Percentiles rank a stretch among this genome's conserved stretches.
Evolutionary conservation across 92 coral and sea anemone species (phyloP).

Genomic region (Porites evermanni): DNA sequence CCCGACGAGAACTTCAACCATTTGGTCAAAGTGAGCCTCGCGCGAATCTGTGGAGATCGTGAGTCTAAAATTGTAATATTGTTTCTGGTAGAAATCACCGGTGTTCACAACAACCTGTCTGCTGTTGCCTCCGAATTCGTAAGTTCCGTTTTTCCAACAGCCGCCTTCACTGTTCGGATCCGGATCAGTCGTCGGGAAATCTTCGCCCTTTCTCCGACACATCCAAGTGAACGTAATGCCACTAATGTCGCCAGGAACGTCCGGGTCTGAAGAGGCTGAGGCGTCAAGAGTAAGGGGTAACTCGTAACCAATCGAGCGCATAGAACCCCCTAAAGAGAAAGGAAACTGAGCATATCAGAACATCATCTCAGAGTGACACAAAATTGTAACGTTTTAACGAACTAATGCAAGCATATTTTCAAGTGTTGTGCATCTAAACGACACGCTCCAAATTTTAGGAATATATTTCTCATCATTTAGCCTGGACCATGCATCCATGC

Average conservation of each 20-base stretch:
- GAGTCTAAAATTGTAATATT: constrained; percentile 74
- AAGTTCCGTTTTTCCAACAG: constrained; percentile 84
- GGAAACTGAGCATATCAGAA: neutral
- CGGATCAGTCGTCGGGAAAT: constrained; percentile 53
- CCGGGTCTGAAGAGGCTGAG: constrained; percentile 86
- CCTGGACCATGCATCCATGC: neutral
- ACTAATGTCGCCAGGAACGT: constrained; percentile 65
- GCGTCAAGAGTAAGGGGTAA: constrained; percentile 77
- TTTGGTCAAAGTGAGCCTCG: constrained; percentile 71
- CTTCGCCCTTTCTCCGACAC: constrained; percentile 75
- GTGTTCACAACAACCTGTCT: constrained; percentile 61
- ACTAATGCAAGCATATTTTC: neutral
- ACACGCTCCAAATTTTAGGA: neutral
- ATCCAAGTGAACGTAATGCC: constrained; percentile 81
- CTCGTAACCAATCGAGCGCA: constrained; percentile 83
- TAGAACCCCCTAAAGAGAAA: constrained; percentile 68
- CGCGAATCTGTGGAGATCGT: constrained; percentile 66
- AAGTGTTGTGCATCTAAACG: neutral
- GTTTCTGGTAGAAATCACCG: constrained; percentile 72
- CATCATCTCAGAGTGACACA: neutral
- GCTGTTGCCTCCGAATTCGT: constrained; percentile 54
- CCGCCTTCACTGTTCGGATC: constrained; percentile 66
- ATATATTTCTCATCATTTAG: neutral
- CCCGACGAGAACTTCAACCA: constrained; percentile 73
- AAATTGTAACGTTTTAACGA: neutral